Conservation (phyloP, 2,888 invertebrate species). For the Callosobruchus maculatus region DNA sequence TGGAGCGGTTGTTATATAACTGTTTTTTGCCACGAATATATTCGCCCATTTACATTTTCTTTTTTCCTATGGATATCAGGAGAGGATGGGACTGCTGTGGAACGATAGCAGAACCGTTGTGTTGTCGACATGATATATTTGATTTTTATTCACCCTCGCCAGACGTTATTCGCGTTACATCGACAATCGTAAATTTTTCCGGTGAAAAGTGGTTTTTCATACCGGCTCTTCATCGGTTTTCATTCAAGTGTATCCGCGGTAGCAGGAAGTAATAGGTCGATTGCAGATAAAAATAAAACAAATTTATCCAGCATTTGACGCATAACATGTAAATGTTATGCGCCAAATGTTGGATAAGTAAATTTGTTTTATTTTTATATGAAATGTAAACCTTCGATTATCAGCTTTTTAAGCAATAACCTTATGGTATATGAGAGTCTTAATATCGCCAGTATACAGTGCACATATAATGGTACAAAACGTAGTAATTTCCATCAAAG, state of each 20-base stretch:
- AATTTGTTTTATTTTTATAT: too few species aligned
- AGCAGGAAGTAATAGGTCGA: neutral
- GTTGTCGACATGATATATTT: neutral
- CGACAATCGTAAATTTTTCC: neutral
- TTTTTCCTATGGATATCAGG: neutral
- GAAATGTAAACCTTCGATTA: too few species aligned
- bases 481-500: too few species aligned
- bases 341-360: too few species aligned
- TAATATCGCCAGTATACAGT: too few species aligned
- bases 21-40: neutral
- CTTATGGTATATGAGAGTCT: too few species aligned
- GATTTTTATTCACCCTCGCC: neutral
- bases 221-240: neutral
- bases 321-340: too few species aligned
- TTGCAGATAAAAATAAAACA: too few species aligned
- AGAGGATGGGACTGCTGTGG: neutral
- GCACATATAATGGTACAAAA: too few species aligned
- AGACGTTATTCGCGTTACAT: neutral
- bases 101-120: neutral
- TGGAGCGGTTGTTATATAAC: neutral
- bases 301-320: too few species aligned
- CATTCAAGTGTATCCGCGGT: neutral
- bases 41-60: neutral
- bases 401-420: too few species aligned
- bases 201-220: neutral